Percentiles rank a stretch among this genome's conserved stretches.
These are phyloP conservation scores for Heterocephalus glaber DNA, from an alignment of 2,113 vertebrate species.

Conservation along the genomic window DNA sequence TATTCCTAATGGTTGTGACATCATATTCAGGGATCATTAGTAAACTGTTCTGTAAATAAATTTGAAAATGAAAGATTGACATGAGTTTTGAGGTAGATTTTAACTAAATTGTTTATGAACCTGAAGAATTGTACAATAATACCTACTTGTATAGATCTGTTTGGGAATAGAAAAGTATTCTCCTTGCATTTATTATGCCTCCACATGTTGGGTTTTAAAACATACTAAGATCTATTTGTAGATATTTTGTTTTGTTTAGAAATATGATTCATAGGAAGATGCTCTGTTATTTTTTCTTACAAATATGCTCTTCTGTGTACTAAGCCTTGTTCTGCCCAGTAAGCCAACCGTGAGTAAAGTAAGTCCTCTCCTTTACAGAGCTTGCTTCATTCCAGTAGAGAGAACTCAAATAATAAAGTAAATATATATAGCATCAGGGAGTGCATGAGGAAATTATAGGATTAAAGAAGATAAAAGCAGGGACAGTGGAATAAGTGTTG, in stretches of 20 bases:
- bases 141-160: not conserved
- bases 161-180: not conserved
- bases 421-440: not conserved
- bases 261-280: not conserved
- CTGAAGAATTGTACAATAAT: not conserved
- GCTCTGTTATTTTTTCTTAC: not conserved
- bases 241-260: not conserved
- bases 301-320: not conserved
- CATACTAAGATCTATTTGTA: not conserved
- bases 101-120: not conserved
- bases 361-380: not conserved
- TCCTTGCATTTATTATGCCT: constrained; percentile 12
- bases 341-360: not conserved
- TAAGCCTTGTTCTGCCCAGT: not conserved
- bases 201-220: not conserved
- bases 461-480: not conserved
- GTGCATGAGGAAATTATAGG: not conserved
- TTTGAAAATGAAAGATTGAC: not conserved
- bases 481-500: not conserved
- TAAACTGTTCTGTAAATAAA: not conserved
- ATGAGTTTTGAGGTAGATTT: constrained; percentile 27
- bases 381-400: not conserved
- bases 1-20: not conserved
- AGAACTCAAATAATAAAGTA: constrained; percentile 2
- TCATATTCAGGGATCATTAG: not conserved